phyloP scores from a whole-genome alignment of 2,888 invertebrate species.

The Diploptera punctata region DNA sequence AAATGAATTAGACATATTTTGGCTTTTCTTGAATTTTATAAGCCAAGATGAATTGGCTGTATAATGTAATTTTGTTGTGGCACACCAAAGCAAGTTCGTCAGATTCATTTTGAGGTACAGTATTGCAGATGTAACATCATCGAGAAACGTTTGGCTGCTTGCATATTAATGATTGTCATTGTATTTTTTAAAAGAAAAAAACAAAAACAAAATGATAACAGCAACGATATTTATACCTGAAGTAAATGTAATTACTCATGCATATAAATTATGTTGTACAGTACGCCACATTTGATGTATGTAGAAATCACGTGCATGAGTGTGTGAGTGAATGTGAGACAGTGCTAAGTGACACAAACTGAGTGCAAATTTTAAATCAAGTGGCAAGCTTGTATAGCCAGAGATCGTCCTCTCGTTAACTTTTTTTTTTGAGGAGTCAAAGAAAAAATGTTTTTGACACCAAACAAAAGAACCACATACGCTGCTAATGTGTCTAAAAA shows the following conservation, averaged over 20 bases:
- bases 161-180: neutral
- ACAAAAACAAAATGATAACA: constrained; percentile 15
- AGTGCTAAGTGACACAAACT: too few relatives aligned
- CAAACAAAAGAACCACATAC: neutral
- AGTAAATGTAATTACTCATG: constrained; percentile 21
- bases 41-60: too few relatives aligned
- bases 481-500: neutral
- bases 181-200: constrained; percentile 15
- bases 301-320: constrained; percentile 4
- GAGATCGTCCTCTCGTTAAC: too few relatives aligned
- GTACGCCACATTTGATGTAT: constrained; percentile 14
- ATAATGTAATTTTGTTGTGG: too few relatives aligned
- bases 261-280: constrained; percentile 12
- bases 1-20: too few relatives aligned
- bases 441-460: constrained; percentile 1
- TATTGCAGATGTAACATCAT: too few relatives aligned
- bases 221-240: constrained; percentile 28
- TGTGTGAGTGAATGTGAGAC: constrained; percentile 1
- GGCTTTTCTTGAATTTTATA: too few relatives aligned
- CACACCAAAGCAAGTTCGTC: too few relatives aligned
- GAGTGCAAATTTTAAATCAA: constrained; percentile 3
- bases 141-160: constrained; percentile 20
- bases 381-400: neutral
- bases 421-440: neutral
- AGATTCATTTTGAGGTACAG: too few relatives aligned